phyloP scores from a whole-genome alignment of 2,113 vertebrate genomes.

The Ahaetulla prasina region DNA sequence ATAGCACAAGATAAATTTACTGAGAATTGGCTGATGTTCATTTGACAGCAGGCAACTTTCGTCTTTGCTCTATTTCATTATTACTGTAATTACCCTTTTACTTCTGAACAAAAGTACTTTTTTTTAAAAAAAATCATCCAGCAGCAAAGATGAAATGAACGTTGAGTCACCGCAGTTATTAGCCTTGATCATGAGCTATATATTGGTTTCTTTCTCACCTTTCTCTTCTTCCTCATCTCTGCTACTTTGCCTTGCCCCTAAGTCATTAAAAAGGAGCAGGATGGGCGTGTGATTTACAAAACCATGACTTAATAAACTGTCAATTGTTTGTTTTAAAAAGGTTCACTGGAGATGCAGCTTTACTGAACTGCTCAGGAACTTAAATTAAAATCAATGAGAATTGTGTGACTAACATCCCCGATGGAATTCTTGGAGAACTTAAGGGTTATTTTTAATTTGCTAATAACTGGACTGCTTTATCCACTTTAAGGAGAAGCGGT shows the following conservation, averaged over 20 bases:
- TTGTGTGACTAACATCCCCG: constrained; percentile 8
- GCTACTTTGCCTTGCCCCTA: background rate
- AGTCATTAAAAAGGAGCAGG: constrained; percentile 18
- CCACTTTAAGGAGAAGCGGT: constrained; percentile 2
- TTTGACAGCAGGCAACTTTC: background rate
- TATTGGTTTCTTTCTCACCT: background rate
- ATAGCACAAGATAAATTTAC: background rate
- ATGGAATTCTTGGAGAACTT: constrained; percentile 13
- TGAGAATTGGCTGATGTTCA: background rate
- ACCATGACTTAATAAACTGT: constrained; percentile 38
- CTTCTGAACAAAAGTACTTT: background rate
- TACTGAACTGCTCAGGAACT: constrained; percentile 16
- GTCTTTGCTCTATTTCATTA: background rate
- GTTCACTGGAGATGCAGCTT: background rate
- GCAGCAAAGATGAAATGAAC: background rate
- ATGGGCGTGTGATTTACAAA: constrained; percentile 11
- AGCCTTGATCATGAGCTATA: background rate
- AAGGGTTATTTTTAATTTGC: constrained; percentile 44
- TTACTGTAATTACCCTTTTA: background rate
- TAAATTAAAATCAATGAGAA: constrained; percentile 32
- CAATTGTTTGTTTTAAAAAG: constrained; percentile 10
- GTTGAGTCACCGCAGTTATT: background rate
- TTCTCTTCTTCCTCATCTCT: background rate
- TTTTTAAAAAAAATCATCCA: no score
- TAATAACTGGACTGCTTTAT: constrained; percentile 34